These are phyloP conservation scores for Picathartes gymnocephalus DNA, from an alignment of 2,113 vertebrate genomes.

Conservation along the genomic window DNA sequence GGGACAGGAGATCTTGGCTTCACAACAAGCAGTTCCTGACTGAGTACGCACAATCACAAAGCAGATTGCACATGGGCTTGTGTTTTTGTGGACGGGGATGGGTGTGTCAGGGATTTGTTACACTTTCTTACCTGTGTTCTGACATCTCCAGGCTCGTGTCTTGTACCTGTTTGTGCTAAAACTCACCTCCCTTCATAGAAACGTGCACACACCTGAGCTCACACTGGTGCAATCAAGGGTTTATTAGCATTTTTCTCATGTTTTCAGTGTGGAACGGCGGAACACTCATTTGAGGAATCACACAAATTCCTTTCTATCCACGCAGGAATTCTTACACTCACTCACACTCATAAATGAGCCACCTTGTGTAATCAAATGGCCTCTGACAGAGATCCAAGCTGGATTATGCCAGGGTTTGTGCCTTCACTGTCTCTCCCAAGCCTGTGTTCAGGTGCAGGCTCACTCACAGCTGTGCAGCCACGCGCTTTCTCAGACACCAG, in stretches of 20 bases:
- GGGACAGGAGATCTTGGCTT: neutral
- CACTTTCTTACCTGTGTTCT: neutral
- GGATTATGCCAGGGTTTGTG: rapidly evolving
- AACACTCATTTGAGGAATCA: rapidly evolving
- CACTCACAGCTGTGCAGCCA: neutral
- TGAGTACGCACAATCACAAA: neutral
- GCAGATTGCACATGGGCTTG: rapidly evolving
- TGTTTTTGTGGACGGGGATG: neutral
- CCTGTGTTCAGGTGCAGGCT: neutral
- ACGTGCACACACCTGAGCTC: rapidly evolving
- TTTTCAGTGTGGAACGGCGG: rapidly evolving
- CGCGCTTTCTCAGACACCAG: neutral
- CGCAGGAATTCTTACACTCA: neutral
- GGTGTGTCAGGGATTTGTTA: neutral
- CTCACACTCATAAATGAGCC: rapidly evolving
- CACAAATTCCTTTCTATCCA: neutral
- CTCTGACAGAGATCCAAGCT: rapidly evolving
- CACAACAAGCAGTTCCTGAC: neutral
- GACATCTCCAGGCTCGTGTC: rapidly evolving
- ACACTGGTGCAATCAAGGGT: rapidly evolving
- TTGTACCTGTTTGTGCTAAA: neutral
- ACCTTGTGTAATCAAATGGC: rapidly evolving
- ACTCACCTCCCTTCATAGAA: neutral
- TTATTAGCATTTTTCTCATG: rapidly evolving
- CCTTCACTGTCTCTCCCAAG: neutral